phyloP scores from a whole-genome alignment of 2,888 invertebrate species.

The Coleophora flavipennella region DNA sequence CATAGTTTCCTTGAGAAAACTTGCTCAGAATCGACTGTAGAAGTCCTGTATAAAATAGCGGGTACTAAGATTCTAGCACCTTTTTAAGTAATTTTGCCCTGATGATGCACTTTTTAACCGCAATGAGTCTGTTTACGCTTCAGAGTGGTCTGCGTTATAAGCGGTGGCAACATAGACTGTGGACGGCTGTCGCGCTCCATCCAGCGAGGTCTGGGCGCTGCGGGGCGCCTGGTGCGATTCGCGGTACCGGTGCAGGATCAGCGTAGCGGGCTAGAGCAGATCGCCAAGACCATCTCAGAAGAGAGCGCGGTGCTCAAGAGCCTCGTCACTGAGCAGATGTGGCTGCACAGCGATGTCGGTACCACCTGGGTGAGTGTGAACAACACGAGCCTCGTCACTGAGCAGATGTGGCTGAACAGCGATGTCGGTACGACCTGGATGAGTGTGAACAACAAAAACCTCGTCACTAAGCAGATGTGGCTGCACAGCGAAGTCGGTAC shows the following conservation, averaged over 20 bases:
- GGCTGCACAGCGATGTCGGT: constrained; percentile 53
- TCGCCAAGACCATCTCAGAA: constrained; percentile 54
- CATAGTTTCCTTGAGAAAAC: too few species aligned
- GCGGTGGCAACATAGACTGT: constrained; percentile 87
- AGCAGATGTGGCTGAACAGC: constrained; percentile 60
- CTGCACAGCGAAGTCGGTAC: constrained; percentile 50
- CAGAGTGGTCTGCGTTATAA: constrained; percentile 83
- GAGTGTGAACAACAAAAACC: constrained; percentile 36
- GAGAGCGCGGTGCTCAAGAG: constrained; percentile 54
- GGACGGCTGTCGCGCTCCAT: constrained; percentile 82
- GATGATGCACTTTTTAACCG: too few species aligned
- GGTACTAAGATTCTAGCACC: too few species aligned
- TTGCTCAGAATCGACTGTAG: too few species aligned
- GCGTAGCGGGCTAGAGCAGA: constrained; percentile 80
- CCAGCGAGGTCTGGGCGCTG: constrained; percentile 84
- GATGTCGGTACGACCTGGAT: constrained; percentile 58
- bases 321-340: constrained; percentile 58
- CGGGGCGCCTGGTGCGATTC: constrained; percentile 79
- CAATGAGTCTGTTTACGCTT: too few species aligned
- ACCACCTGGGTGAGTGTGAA: constrained; percentile 49
- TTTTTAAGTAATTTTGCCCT: too few species aligned
- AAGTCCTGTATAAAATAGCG: too few species aligned
- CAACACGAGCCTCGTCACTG: constrained; percentile 55
- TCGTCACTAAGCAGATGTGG: constrained; percentile 63
- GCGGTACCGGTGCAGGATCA: constrained; percentile 81